Conservation (phyloP, 2,797 vertebrate species). For the Furcifer pardalis region DNA sequence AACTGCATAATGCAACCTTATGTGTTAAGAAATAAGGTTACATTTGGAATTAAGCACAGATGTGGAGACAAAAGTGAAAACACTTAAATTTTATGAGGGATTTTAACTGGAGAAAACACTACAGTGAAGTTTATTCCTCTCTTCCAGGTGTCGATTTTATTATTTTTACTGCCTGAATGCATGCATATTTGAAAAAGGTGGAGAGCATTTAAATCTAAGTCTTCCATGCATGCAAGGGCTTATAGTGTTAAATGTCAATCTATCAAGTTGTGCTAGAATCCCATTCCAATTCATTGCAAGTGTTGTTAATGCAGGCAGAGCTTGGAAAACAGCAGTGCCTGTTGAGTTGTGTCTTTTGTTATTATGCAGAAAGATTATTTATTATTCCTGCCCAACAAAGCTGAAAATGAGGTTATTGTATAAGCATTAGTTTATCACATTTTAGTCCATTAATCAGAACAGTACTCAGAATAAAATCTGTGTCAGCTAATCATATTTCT, state of each 20-base stretch:
- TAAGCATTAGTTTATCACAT: conserved; percentile 6
- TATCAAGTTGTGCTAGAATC: background rate
- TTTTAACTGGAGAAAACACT: background rate
- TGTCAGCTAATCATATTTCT: conserved; percentile 37
- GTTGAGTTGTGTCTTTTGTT: background rate
- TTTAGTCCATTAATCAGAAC: conserved; percentile 20
- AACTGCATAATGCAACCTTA: no score
- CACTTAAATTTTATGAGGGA: background rate
- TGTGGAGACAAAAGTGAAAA: background rate
- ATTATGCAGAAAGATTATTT: conserved; percentile 26
- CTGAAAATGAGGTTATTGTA: conserved; percentile 42
- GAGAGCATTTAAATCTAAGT: background rate
- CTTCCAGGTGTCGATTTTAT: conserved; percentile 1
- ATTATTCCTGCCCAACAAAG: conserved; percentile 26
- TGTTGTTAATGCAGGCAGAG: background rate
- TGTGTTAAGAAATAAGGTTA: background rate
- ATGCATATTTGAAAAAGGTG: conserved; percentile 12
- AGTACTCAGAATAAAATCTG: background rate
- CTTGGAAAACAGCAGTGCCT: background rate
- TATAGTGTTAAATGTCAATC: background rate
- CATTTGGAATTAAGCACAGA: conserved; percentile 5
- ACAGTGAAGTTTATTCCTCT: background rate
- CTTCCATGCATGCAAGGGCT: background rate
- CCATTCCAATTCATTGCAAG: background rate
- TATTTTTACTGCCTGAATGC: background rate